Base-by-base conservation (phyloP, 37 sponge, comb jelly and placozoan species). In the Eunapius fragilis region DNA sequence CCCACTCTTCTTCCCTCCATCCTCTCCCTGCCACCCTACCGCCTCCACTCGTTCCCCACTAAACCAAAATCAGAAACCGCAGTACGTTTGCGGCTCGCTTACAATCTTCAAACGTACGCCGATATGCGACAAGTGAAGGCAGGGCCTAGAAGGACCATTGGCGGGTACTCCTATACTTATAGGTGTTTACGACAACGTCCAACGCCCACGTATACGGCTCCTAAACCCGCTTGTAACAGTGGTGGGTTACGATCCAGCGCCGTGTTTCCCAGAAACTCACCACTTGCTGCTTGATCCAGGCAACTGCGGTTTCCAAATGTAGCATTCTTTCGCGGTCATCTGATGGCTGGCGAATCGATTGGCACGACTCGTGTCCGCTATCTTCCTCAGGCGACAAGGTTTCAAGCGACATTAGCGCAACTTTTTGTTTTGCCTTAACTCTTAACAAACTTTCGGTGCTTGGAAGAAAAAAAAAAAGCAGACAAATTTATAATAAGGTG, bases 281-380 rank as follows among this genome's bases (percentile, higher is more conserved):
- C 93, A 93, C 77, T 89, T 93, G 90, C 71, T 83, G 74, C 58
- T 72, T 76, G 45, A 93, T 93, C 93, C 93, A 93, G 25, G 79
- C 68, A 36, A 93, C 84, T 26, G 87, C 90, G 25, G 81, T 74
- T 37, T 85, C 79, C 25, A 92, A 77, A 24, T 85, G 71, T 0
- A 49, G 28, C 19, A 93, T 83, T 37, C 88, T 72, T 35, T 91
- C 88, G 27, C 80, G 47, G 25, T 87, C 84, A 69, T 85, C 86
- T 69, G 49, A 67, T 13, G 83, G 78, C 24, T 32, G 41, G 47
- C 33, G 17, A 9, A 73, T 22, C 38, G 70, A 84, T 41, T 67
- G 45, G 12, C 50, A 78, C 25, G 84, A 77, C 17, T 88, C 84
- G 25, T 83, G 79, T 31, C 80, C 75, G 76, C 48, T 85, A 71